Evolutionary conservation across 2,113 vertebrate genomes (phyloP).

Genomic region (Vulpes lagopus): DNA sequence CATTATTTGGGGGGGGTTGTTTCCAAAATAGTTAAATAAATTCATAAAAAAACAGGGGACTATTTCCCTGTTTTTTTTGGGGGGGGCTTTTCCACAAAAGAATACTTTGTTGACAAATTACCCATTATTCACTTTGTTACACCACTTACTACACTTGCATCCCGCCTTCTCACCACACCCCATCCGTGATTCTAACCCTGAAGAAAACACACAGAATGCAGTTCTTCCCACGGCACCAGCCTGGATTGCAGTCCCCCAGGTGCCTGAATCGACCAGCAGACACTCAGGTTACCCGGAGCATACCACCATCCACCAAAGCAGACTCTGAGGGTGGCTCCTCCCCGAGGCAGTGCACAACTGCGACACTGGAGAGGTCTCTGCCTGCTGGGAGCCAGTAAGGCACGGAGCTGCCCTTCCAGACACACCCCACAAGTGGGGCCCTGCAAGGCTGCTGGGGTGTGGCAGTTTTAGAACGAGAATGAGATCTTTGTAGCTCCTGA

Average conservation of each 20-base stretch:
- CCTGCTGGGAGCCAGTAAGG: slow-evolving; percentile 81
- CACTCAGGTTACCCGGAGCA: slow-evolving; percentile 59
- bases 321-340: background rate
- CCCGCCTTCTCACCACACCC: background rate
- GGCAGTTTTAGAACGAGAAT: slow-evolving; percentile 20
- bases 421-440: background rate
- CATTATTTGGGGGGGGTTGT: background rate
- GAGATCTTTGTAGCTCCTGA: slow-evolving; percentile 74
- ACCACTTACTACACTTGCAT: slow-evolving; percentile 40
- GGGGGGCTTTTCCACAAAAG: slow-evolving; percentile 67
- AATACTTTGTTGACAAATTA: slow-evolving; percentile 87
- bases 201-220: background rate
- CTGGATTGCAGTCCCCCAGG: background rate
- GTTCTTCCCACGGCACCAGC: background rate
- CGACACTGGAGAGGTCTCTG: slow-evolving; percentile 52
- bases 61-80: no score
- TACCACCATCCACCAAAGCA: background rate
- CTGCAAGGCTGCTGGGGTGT: slow-evolving; percentile 64
- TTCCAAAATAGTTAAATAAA: background rate
- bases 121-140: slow-evolving; percentile 56
- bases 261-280: background rate
- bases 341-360: slow-evolving; percentile 42
- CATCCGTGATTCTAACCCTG: background rate
- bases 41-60: background rate
- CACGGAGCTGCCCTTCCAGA: slow-evolving; percentile 82